These are phyloP conservation scores for Glandiceps talaboti DNA, from an alignment of 53 echinoderm and acorn worm species.

Conservation along the genomic window DNA sequence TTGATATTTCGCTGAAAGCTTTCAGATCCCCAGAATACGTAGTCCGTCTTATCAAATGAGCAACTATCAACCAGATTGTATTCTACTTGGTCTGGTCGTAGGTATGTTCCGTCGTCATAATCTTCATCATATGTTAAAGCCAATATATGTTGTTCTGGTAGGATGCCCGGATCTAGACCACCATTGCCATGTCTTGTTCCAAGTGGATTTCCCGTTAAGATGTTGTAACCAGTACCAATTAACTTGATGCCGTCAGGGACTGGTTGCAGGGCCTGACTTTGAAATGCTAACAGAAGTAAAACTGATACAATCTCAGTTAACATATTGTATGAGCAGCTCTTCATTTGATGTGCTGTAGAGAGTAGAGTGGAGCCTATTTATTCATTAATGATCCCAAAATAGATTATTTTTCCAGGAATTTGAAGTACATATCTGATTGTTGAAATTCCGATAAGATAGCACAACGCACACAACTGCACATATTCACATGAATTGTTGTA, in stretches of 20 bases:
- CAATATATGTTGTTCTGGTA: constrained; percentile 30
- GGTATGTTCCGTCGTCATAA: neutral
- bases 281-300: too few species aligned
- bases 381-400: too few species aligned
- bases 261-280: neutral
- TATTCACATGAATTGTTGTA: too few species aligned
- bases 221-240: constrained; percentile 46
- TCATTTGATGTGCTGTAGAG: too few species aligned
- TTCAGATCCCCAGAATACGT: constrained; percentile 3
- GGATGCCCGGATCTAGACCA: constrained; percentile 52
- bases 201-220: constrained; percentile 51
- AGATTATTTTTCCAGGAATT: too few species aligned
- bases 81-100: neutral
- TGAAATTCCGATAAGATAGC: too few species aligned
- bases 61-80: neutral
- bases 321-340: too few species aligned
- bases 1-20: constrained; percentile 35
- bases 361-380: too few species aligned
- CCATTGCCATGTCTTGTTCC: constrained; percentile 25
- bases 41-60: neutral
- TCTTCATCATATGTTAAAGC: constrained; percentile 27
- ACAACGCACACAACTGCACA: too few species aligned
- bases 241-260: constrained; percentile 19
- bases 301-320: too few species aligned
- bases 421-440: too few species aligned